Evolutionary conservation across 2,797 vertebrate genomes (phyloP), one percentile per base, ranked within the genome.

Genomic region (Syngnathus rostellatus): DNA sequence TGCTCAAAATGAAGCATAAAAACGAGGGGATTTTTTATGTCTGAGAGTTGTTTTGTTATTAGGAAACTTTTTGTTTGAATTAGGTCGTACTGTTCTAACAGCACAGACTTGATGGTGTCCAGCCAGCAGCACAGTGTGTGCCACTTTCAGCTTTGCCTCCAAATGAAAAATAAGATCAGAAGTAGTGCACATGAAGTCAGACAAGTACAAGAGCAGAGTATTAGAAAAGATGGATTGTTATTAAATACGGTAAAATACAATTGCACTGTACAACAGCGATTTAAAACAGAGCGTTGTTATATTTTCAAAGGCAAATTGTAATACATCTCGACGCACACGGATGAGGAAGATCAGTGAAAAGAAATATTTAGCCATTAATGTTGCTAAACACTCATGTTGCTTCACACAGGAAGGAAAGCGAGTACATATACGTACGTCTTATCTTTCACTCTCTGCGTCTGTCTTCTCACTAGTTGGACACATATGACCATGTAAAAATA

Each of bases 91-190:
- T 25, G 60, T 45, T 1, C 60, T 81, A 80, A 71, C 86, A 81
- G 82, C 81, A 84, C 85, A 87, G 81, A 85, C 73, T 86, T 79
- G 75, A 72, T 74, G 72, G 70, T 72, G 78, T 77, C 60, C 68
- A 71, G 79, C 83, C 81, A 85, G 69, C 61, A 77, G 64, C 62
- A 76, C 63, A 43, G 25, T 55, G 3, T 19, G 58, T 40, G 74
- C 66, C 69, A 75, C 57, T 67, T 55, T 67, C 63, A 66, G 66
- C 60, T 74, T 64, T 61, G 64, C 63, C 74, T 63, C 58, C 66
- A 66, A 83, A 69, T 41, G 12, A 8, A 57, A 77, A 79, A 46
- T 40, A 45, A 45, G 50, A 9, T 50, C 8, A 69, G 72, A 50
- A 75, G 46, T 21, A 21, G 37, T 59, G 51, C 51, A 54, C 21